These are phyloP conservation scores for Prunella strophiata DNA, from an alignment of 2,797 vertebrate genomes.

Conservation along the genomic window DNA sequence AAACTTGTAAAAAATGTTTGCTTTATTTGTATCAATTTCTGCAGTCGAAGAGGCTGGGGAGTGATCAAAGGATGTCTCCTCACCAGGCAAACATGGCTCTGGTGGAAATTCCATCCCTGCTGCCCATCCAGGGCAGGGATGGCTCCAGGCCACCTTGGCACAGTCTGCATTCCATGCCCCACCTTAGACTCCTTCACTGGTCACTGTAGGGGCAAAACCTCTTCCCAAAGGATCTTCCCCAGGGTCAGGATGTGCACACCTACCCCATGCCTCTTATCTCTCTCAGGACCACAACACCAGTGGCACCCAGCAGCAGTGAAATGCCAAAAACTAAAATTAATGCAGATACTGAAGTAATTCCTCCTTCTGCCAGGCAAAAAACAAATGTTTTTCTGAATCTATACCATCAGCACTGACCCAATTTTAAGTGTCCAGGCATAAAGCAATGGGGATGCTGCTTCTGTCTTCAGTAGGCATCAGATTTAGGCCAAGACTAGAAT, in stretches of 20 bases:
- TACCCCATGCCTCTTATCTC: neutral
- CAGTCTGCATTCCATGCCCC: rapidly evolving
- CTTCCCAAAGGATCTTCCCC: neutral
- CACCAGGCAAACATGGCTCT: neutral
- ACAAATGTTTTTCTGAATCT: neutral
- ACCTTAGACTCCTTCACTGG: neutral
- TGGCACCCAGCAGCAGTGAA: neutral
- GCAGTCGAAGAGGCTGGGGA: neutral
- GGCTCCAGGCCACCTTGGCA: neutral
- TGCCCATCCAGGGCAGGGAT: neutral
- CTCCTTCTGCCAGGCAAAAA: neutral
- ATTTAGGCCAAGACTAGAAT: neutral
- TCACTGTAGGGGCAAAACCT: neutral
- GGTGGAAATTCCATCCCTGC: neutral
- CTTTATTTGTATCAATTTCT: constrained; percentile 31
- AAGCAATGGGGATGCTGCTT: neutral
- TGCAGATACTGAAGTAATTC: neutral
- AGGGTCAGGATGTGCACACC: no score
- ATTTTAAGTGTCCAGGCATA: neutral
- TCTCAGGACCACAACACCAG: neutral
- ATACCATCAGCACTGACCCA: neutral
- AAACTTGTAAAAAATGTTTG: neutral
- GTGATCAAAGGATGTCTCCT: neutral
- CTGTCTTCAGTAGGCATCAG: neutral
- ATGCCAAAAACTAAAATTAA: neutral